Evolutionary conservation across 2,113 vertebrate species (phyloP).

Genomic region (Prionailurus bengalensis): DNA sequence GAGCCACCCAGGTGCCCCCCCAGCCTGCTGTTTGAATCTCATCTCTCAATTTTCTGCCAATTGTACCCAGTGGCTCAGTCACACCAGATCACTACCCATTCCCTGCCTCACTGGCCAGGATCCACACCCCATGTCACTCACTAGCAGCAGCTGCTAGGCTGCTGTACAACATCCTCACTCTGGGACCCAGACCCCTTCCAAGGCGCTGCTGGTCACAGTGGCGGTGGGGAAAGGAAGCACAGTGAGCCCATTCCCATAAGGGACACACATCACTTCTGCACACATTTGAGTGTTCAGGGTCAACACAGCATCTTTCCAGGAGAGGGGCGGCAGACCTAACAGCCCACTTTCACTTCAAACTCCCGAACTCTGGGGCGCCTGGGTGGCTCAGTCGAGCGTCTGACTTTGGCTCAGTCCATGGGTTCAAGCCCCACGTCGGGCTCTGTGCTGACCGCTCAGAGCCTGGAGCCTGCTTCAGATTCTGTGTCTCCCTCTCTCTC

Average conservation of each 20-base stretch:
- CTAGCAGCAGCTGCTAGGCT: background rate
- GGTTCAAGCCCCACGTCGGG: too few species aligned
- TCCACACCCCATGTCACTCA: accelerated
- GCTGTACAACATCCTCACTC: background rate
- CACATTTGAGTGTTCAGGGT: background rate
- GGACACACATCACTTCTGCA: background rate
- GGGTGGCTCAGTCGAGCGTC: too few species aligned
- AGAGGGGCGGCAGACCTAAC: background rate
- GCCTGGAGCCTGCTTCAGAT: too few species aligned
- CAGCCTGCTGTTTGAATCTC: background rate
- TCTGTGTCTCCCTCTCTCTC: too few species aligned
- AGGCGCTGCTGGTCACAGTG: accelerated
- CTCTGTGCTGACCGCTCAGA: too few species aligned
- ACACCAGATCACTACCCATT: background rate
- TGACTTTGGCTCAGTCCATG: too few species aligned
- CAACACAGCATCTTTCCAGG: background rate
- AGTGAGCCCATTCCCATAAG: background rate
- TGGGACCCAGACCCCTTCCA: background rate
- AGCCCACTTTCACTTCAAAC: background rate
- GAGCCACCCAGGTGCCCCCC: too few species aligned
- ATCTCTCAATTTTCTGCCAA: background rate
- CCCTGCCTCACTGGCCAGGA: background rate
- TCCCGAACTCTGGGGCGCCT: too few species aligned
- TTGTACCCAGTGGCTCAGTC: background rate
- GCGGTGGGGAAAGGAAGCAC: background rate